These are phyloP conservation scores for Cariama cristata DNA, from an alignment of 2,113 vertebrate genomes.

Conservation along the genomic window DNA sequence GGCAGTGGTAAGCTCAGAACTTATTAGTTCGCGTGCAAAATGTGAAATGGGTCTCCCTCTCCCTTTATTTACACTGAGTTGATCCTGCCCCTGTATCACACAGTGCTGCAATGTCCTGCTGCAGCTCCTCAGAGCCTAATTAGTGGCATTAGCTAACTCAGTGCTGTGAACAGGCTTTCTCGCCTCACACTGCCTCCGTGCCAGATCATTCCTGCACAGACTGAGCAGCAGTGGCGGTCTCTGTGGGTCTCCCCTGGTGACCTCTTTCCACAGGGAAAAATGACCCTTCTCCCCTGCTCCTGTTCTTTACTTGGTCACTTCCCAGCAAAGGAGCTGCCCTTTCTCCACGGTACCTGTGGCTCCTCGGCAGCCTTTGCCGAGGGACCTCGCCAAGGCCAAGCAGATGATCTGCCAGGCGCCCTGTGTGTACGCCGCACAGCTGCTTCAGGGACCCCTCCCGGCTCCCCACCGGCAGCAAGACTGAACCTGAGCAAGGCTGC, in stretches of 20 bases:
- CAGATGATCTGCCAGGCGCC: neutral
- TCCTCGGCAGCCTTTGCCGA: neutral
- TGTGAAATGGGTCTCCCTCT: neutral
- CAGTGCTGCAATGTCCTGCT: neutral
- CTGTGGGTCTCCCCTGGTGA: neutral
- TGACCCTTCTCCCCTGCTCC: too few species aligned
- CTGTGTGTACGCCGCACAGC: rapidly evolving
- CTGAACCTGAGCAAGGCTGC: neutral
- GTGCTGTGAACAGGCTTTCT: neutral
- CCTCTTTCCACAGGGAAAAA: neutral
- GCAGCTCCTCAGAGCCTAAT: neutral
- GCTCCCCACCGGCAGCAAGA: neutral
- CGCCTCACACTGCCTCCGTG: rapidly evolving
- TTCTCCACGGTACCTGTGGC: neutral
- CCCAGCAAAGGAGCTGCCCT: too few species aligned
- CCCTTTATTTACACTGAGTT: neutral
- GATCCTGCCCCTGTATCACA: neutral
- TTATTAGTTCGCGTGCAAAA: neutral
- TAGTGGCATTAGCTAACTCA: neutral
- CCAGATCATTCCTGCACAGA: neutral
- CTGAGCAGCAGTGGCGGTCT: neutral
- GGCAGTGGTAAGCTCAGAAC: too few species aligned
- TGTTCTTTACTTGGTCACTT: too few species aligned
- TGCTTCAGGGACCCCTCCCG: neutral
- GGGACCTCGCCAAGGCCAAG: neutral